Conservation (phyloP, 2,888 invertebrate genomes). For the Thymelicus acteon region DNA sequence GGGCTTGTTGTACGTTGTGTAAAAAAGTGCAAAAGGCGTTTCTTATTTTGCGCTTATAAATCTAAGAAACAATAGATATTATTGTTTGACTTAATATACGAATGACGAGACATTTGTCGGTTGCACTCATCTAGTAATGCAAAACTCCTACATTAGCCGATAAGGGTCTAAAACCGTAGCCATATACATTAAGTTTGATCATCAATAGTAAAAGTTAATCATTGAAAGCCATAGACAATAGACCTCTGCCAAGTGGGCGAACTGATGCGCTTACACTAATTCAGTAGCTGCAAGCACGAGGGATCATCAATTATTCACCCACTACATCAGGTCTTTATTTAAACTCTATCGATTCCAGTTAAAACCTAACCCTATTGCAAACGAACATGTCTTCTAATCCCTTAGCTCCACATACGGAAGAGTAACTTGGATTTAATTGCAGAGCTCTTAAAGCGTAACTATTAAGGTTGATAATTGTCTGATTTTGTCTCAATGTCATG, state of each 20-base stretch:
- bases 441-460: background rate
- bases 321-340: constrained; percentile 40
- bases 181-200: background rate
- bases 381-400: constrained; percentile 27
- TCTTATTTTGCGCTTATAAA: no score
- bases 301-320: constrained; percentile 38
- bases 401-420: constrained; percentile 34
- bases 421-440: background rate
- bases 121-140: no score
- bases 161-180: background rate
- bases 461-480: constrained; percentile 9
- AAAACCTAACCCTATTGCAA: constrained; percentile 31
- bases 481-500: constrained; percentile 40
- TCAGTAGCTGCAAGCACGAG: constrained; percentile 20
- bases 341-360: constrained; percentile 3
- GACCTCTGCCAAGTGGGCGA: background rate
- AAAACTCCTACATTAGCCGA: background rate
- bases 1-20: no score
- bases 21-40: no score
- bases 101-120: no score
- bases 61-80: no score
- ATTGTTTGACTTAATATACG: no score
- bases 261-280: constrained; percentile 19
- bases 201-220: background rate
- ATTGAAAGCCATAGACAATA: background rate